phyloP scores from a whole-genome alignment of 2,888 invertebrate genomes.

The Pinctada fucata region DNA sequence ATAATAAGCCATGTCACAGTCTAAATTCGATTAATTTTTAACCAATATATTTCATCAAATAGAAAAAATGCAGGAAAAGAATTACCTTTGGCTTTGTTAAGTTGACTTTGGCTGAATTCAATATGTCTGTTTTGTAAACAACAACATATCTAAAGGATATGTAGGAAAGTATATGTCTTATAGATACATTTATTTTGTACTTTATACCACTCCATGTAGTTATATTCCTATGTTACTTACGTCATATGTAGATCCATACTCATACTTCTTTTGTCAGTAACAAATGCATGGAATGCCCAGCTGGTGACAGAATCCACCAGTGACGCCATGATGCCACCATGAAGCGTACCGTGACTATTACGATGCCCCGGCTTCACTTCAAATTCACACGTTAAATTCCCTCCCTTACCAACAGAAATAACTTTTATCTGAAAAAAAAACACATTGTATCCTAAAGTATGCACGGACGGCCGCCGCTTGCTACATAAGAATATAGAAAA shows the following conservation, averaged over 20 bases:
- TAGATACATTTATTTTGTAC: too few relatives aligned
- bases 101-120: too few relatives aligned
- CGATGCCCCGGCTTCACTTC: slow-evolving; percentile 85
- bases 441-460: too few relatives aligned
- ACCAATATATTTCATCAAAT: not conserved
- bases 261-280: slow-evolving; percentile 83
- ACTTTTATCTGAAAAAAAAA: slow-evolving; percentile 41
- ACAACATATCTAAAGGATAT: too few relatives aligned
- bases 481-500: too few relatives aligned
- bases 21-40: not conserved
- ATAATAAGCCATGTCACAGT: not conserved
- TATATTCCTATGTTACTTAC: slow-evolving; percentile 79
- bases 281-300: slow-evolving; percentile 84
- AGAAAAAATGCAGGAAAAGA: too few relatives aligned
- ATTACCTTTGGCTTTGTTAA: too few relatives aligned
- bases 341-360: slow-evolving; percentile 86
- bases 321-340: slow-evolving; percentile 91
- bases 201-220: too few relatives aligned
- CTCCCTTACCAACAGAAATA: slow-evolving; percentile 80
- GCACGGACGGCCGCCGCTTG: too few relatives aligned
- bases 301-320: slow-evolving; percentile 87
- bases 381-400: slow-evolving; percentile 85
- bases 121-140: too few relatives aligned
- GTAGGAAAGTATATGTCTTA: too few relatives aligned
- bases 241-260: slow-evolving; percentile 89